Percentiles rank a stretch among this genome's conserved stretches.
These are phyloP conservation scores for Nematopogon swammerdamellus DNA, from an alignment of 2,888 invertebrate species.

Conservation along the genomic window DNA sequence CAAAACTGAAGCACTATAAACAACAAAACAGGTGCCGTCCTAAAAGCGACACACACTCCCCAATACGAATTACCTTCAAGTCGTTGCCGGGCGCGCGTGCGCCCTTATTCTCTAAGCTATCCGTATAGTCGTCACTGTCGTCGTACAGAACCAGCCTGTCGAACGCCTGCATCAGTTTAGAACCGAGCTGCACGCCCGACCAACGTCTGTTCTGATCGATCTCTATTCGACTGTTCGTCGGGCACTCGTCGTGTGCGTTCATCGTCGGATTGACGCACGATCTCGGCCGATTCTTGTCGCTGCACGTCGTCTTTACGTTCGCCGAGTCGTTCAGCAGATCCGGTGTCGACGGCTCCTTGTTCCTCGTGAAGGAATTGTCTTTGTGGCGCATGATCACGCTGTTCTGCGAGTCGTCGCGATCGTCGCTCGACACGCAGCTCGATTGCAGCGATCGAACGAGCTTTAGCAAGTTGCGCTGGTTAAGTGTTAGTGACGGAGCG, in stretches of 20 bases:
- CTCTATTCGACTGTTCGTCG: conserved; percentile 45
- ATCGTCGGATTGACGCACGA: conserved; percentile 64
- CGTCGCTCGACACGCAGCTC: conserved; percentile 52
- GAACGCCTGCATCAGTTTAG: conserved; percentile 69
- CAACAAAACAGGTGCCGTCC: neutral
- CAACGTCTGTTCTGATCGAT: conserved; percentile 62
- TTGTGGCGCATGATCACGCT: conserved; percentile 52
- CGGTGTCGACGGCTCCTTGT: conserved; percentile 54
- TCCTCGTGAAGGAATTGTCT: conserved; percentile 28
- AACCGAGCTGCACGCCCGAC: conserved; percentile 68
- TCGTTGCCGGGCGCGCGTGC: conserved; percentile 50
- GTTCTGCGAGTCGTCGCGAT: conserved; percentile 35
- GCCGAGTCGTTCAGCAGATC: conserved; percentile 57
- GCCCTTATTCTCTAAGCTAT: conserved; percentile 66
- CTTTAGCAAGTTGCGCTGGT: conserved; percentile 56
- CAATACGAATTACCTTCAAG: conserved; percentile 33
- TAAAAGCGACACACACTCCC: conserved; percentile 3
- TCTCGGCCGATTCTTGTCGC: conserved; percentile 61
- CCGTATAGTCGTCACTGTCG: conserved; percentile 71
- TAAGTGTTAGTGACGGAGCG: conserved; percentile 54
- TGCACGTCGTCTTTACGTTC: conserved; percentile 35
- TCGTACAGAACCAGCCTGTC: conserved; percentile 63
- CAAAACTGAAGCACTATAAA: neutral
- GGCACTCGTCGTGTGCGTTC: conserved; percentile 46
- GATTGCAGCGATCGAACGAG: conserved; percentile 57